These are phyloP conservation scores for Macrotrachela quadricornifera DNA, from an alignment of 1,140 invertebrate genomes.

Conservation along the genomic window DNA sequence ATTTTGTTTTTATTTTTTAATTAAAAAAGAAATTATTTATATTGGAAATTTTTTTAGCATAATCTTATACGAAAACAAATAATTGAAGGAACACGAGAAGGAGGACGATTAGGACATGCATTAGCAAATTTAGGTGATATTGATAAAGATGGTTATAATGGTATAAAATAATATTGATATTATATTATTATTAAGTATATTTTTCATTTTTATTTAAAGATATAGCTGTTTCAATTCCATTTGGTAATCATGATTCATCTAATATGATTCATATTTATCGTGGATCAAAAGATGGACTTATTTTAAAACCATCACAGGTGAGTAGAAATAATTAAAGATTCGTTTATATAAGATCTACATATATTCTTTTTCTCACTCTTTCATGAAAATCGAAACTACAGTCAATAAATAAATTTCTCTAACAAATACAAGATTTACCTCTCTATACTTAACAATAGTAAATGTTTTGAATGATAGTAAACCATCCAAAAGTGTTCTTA, in stretches of 20 bases:
- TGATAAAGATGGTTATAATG: slow-evolving; percentile 57
- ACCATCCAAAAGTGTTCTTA: too few relatives aligned
- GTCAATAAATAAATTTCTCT: too few relatives aligned
- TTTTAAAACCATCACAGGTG: slow-evolving; percentile 19
- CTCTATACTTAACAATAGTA: too few relatives aligned
- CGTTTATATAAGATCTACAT: background rate
- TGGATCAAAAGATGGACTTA: slow-evolving; percentile 40
- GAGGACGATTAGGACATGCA: slow-evolving; percentile 66
- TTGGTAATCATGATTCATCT: slow-evolving; percentile 45
- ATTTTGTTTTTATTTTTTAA: too few relatives aligned
- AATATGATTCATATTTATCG: slow-evolving; percentile 69
- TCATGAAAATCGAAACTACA: too few relatives aligned
- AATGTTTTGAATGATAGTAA: too few relatives aligned
- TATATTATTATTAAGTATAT: background rate
- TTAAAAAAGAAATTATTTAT: too few relatives aligned
- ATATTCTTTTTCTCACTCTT: too few relatives aligned
- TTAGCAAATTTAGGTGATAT: slow-evolving; percentile 68
- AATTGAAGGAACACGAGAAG: slow-evolving; percentile 39
- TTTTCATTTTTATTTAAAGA: slow-evolving; percentile 38
- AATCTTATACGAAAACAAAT: background rate
- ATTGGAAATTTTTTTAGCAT: too few relatives aligned
- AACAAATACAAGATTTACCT: too few relatives aligned
- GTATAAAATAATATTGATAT: slow-evolving; percentile 15
- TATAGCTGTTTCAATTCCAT: slow-evolving; percentile 83
- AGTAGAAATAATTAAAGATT: too few relatives aligned